Percentiles rank a stretch among this genome's conserved stretches.
Conservation (phyloP, 2,113 vertebrate species). For the Pionites leucogaster region DNA sequence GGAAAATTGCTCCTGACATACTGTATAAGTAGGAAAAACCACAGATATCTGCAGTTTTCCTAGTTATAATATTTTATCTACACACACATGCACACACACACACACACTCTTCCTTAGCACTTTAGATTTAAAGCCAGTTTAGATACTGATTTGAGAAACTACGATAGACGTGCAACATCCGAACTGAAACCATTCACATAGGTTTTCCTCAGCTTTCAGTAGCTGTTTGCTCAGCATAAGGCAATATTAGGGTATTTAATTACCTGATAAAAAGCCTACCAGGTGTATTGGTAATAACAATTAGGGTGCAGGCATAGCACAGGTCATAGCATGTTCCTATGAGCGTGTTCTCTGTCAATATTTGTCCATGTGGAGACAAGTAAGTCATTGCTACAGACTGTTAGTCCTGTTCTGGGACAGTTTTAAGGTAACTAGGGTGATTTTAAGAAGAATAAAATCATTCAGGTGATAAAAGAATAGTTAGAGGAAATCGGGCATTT, state of each 20-base stretch:
- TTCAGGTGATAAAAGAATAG: background rate
- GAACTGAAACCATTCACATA: background rate
- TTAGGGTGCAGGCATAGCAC: background rate
- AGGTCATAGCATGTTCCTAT: background rate
- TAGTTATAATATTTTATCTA: background rate
- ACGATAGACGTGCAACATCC: background rate
- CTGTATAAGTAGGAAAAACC: accelerated
- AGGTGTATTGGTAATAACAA: background rate
- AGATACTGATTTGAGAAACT: background rate
- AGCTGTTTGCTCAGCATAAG: background rate
- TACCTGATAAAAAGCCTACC: background rate
- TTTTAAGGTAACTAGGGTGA: background rate
- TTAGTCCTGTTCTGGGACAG: background rate
- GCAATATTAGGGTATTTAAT: background rate
- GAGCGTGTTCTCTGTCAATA: background rate
- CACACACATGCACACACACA: background rate
- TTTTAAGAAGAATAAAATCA: background rate
- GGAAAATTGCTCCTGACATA: background rate
- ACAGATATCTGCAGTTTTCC: background rate
- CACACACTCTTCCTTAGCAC: background rate
- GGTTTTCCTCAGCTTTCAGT: background rate
- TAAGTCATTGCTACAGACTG: background rate
- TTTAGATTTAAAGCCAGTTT: background rate
- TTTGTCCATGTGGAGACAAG: background rate
- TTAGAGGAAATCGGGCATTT: background rate